These are phyloP conservation scores for Nycteola revayana DNA, from an alignment of 2,888 invertebrate genomes.

Conservation along the genomic window DNA sequence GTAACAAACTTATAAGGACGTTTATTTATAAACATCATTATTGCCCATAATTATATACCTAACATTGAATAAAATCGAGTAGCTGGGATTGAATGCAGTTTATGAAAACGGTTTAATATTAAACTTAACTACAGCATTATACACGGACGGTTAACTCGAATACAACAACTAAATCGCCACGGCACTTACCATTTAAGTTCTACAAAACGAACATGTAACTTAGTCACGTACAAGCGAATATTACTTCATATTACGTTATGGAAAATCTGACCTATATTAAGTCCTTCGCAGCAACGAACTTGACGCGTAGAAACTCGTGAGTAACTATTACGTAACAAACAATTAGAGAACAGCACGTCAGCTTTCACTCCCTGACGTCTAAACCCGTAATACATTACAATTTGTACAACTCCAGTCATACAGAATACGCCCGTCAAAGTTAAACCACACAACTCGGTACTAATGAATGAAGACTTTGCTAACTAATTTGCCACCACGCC, in stretches of 20 bases:
- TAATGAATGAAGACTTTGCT: constrained; percentile 63
- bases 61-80: too few relatives aligned
- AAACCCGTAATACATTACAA: constrained; percentile 42
- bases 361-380: constrained; percentile 29
- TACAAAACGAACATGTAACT: constrained; percentile 7
- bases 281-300: constrained; percentile 22
- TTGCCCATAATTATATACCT: too few relatives aligned
- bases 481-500: constrained; percentile 58
- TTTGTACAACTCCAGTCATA: constrained; percentile 38
- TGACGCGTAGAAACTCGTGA: constrained; percentile 15
- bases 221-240: constrained; percentile 8
- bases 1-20: too few relatives aligned
- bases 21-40: too few relatives aligned
- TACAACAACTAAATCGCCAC: too few relatives aligned
- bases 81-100: too few relatives aligned
- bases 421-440: constrained; percentile 42
- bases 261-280: constrained; percentile 23
- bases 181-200: too few relatives aligned
- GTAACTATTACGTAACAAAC: constrained; percentile 25
- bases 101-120: too few relatives aligned
- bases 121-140: too few relatives aligned
- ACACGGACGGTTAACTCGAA: too few relatives aligned
- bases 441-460: constrained; percentile 51
- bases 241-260: constrained; percentile 16
- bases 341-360: constrained; percentile 23